Conservation (phyloP, 2,113 vertebrate genomes). For the Ictalurus furcatus region DNA sequence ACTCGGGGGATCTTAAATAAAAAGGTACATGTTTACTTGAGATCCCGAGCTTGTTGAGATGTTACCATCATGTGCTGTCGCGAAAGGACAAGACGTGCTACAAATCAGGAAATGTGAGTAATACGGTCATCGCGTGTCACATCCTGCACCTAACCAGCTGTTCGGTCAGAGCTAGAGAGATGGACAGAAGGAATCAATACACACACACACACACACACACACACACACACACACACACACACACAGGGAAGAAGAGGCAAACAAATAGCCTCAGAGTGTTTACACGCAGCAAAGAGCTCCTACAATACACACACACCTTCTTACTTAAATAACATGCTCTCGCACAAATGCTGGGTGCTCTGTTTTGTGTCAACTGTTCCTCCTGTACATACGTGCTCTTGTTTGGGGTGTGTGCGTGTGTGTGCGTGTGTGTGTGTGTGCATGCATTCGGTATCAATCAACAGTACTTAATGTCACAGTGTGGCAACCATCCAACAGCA, state of each 20-base stretch:
- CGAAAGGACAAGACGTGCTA: not conserved
- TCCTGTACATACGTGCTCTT: not conserved
- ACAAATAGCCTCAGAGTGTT: not conserved
- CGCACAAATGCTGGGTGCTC: not conserved
- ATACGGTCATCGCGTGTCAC: constrained; percentile 46
- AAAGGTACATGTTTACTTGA: not conserved
- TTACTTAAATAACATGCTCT: not conserved
- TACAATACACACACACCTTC: not conserved
- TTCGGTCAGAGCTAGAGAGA: constrained; percentile 52
- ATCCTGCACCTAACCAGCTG: constrained; percentile 65
- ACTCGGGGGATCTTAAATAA: not conserved
- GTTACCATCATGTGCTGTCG: not conserved
- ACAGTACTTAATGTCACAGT: not conserved
- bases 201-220: constrained; percentile 6
- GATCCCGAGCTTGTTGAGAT: not conserved
- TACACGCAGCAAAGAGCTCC: not conserved
- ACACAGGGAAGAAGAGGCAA: not conserved
- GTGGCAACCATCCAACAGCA: not conserved
- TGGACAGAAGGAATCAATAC: not conserved
- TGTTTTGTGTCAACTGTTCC: not conserved
- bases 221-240: constrained; percentile 1
- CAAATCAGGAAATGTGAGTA: constrained; percentile 56
- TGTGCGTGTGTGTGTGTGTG: not conserved
- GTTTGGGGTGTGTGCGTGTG: not conserved
- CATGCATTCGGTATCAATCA: not conserved